A percentile compares a stretch with the other conserved stretches of the same genome.
phyloP scores from a whole-genome alignment of 2,113 vertebrate species.

The Zonotrichia leucophrys region DNA sequence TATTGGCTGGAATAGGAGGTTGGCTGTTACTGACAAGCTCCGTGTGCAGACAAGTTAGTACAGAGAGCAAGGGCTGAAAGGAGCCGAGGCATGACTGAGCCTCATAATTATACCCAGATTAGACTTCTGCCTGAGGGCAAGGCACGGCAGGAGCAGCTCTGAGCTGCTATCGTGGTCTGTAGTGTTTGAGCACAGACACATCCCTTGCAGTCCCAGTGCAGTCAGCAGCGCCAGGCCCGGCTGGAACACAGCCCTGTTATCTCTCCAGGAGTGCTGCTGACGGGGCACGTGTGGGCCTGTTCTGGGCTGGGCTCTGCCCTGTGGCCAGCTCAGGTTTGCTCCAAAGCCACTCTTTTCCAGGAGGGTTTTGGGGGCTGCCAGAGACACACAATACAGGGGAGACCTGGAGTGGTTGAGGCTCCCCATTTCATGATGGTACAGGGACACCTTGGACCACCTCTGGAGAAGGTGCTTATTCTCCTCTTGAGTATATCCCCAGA shows the following conservation, averaged over 20 bases:
- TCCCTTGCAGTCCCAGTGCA: neutral
- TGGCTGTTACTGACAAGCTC: neutral
- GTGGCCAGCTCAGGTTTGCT: neutral
- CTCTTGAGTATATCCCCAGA: rapidly evolving
- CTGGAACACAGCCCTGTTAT: neutral
- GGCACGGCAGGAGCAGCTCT: slow-evolving; percentile 38
- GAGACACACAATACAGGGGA: neutral
- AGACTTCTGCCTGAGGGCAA: slow-evolving; percentile 13
- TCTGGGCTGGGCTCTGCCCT: neutral
- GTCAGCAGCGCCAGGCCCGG: neutral
- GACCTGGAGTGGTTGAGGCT: neutral
- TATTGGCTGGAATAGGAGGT: neutral
- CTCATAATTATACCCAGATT: slow-evolving; percentile 51
- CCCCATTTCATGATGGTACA: neutral
- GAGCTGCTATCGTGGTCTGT: neutral
- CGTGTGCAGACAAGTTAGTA: neutral
- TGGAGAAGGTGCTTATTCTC: neutral
- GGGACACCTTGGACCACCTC: neutral
- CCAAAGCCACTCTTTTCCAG: neutral
- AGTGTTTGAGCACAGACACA: slow-evolving; percentile 2
- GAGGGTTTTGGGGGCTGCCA: neutral
- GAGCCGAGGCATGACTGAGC: slow-evolving; percentile 11
- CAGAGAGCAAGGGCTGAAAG: slow-evolving; percentile 5
- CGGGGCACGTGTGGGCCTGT: neutral
- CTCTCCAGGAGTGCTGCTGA: neutral